phyloP scores from a whole-genome alignment of 2,888 invertebrate species.

The Hyppa rectilinea region DNA sequence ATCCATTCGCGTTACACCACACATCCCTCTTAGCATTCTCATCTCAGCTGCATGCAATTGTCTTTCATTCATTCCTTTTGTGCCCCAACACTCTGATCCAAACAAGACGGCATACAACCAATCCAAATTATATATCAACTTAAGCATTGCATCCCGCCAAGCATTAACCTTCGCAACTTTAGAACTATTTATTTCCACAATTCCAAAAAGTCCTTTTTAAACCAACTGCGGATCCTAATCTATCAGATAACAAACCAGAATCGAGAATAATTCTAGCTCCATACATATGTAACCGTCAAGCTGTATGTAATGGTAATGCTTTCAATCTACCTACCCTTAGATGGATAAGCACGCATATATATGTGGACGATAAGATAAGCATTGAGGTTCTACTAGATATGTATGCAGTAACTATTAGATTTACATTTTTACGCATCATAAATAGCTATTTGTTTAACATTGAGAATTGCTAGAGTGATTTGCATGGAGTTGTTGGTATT shows the following conservation, averaged over 20 bases:
- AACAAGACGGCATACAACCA: too few relatives aligned
- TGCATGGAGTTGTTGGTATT: conserved; percentile 38
- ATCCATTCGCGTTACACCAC: too few relatives aligned
- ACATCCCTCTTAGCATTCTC: too few relatives aligned
- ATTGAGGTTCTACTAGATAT: conserved; percentile 13
- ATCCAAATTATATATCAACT: not conserved
- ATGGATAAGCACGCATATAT: conserved; percentile 35
- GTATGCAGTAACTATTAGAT: conserved; percentile 26
- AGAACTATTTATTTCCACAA: conserved; percentile 12
- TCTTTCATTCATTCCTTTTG: too few relatives aligned
- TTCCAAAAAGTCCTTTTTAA: conserved; percentile 1
- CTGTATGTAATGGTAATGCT: conserved; percentile 48
- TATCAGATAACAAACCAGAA: conserved; percentile 41
- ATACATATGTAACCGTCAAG: conserved; percentile 54
- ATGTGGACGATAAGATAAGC: conserved; percentile 27
- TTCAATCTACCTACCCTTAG: conserved; percentile 53
- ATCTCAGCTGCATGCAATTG: too few relatives aligned
- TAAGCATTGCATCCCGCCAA: not conserved
- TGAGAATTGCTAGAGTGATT: conserved; percentile 38
- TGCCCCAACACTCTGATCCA: too few relatives aligned
- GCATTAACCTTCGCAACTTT: not conserved
- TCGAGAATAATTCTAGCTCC: conserved; percentile 27
- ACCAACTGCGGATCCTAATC: conserved; percentile 20
- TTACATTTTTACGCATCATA: conserved; percentile 53
- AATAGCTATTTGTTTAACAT: conserved; percentile 43